A percentile compares a stretch with the other conserved stretches of the same genome.
Evolutionary conservation across 2,113 vertebrate species (phyloP).

Genomic region (Benitochromis conjunctus): DNA sequence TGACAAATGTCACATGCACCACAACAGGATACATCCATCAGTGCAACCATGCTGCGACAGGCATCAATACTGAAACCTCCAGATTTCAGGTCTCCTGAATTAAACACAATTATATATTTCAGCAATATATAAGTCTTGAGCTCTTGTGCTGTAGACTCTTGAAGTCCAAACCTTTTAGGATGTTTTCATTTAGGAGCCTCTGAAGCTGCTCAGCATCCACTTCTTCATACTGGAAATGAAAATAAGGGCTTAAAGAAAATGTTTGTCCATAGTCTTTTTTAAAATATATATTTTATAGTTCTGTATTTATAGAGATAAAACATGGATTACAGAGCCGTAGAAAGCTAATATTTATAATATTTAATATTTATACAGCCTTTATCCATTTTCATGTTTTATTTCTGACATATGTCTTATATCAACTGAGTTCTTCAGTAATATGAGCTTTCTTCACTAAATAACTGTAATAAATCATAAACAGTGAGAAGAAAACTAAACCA

Average conservation of each 20-base stretch:
- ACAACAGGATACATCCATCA: conserved; percentile 74
- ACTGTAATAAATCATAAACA: neutral
- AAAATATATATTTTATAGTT: neutral
- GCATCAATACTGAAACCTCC: conserved; percentile 70
- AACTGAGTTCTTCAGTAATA: neutral
- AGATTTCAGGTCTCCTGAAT: conserved; percentile 39
- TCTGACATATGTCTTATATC: neutral
- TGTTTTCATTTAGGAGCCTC: conserved; percentile 55
- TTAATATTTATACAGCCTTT: neutral
- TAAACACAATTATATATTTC: neutral
- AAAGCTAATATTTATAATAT: neutral
- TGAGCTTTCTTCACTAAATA: neutral
- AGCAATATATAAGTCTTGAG: neutral
- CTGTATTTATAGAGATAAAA: neutral
- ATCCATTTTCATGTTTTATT: neutral
- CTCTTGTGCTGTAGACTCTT: neutral
- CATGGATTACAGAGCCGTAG: neutral
- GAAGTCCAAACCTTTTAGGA: conserved; percentile 35
- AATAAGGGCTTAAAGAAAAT: neutral
- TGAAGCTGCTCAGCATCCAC: conserved; percentile 68
- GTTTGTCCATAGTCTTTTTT: neutral
- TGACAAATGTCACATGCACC: neutral
- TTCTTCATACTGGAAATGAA: conserved; percentile 57
- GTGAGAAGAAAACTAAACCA: neutral
- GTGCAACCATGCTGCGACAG: conserved; percentile 71